Evolutionary conservation across 2,888 invertebrate genomes (phyloP), one percentile per base, ranked within the genome.

Genomic region (Erebia ligea): DNA sequence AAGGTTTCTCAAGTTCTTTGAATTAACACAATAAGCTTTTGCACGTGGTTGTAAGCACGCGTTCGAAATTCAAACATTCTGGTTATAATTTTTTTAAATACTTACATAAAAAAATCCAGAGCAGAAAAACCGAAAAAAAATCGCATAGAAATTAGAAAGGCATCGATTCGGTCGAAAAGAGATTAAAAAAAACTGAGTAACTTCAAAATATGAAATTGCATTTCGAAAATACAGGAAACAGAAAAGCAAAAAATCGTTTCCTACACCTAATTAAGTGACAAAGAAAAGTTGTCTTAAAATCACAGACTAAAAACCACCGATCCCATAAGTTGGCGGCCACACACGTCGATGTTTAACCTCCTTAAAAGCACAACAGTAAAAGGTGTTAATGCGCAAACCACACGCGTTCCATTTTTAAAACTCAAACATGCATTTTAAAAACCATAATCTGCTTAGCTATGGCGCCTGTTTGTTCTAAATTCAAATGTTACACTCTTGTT

Each of bases 361-460:
- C 82, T 83, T 87, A 86, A 86, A 88, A 89, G 86, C 83, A 84
- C 84, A 84, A 86, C 88, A 91, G 88, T 92, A 90, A 92, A 92
- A 92, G 91, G 92, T 90, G 92, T 84, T 92, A 92, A 92, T 83
- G 85, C 86, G 86, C 62, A 88, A 92, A 90, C 86, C 85, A 88
- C 86, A 86, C 80, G 72, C 77, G 85, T 85, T 82, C 88, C 89
- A 88, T 90, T 90, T 90, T 89, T 88, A 84, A 83, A 89, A 87
- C 80, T 81, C 84, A 90, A 92, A 91, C 86, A 90, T 76, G 81
- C 79, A 77, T 85, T 83, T 87, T 86, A 89, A 86, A 54, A 86
- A 84, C 89, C 82, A 89, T 92, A 92, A 92, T 92, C 90, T 87
- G 84, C 79, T 78, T 79, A 78, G 82, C 79, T 77, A 79, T 86